Evolutionary conservation across 2,113 vertebrate species (phyloP), one percentile per base, ranked within the genome.

Genomic region (Rhipidura dahli): DNA sequence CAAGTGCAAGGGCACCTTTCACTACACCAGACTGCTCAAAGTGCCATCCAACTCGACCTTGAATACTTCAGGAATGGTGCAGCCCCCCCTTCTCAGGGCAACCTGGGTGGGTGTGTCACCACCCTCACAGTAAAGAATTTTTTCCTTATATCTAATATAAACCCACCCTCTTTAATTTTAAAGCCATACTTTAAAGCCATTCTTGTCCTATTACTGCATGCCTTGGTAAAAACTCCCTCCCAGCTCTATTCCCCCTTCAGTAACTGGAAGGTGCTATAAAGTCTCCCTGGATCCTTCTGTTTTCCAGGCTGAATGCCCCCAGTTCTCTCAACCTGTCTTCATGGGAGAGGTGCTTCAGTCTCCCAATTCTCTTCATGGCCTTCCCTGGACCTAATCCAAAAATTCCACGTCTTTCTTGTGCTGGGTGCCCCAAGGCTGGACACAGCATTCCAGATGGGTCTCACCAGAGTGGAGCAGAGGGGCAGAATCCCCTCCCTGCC

Each of bases 81-180:
- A 10, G 31, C 18, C 30, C 49, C 11, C 1, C 0, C 6, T 51
- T 27, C 47, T 47, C 0, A 0, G 13, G n/a, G 7, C 26, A 90
- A 22, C 15, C 31, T 49, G 12, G 16, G 22, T 13, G n/a, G 27
- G 17, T 35, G 7, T 27, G 30, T 40, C 4, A 8, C 12, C 15
- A 27, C 11, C 3, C 5, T 53, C 30, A 47, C 14, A 47, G 24
- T 9, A 31, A 53, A 61, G 14, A 75, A 21, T 39, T 39, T 61
- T 51, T 40, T 54, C n/a, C 17, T 61, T 35, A 5, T 13, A 49
- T 19, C n/a, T 61, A 42, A 40, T 54, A 26, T 40, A 83, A 69
- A 40, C n/a, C 18, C 8, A 15, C 1, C 10, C 26, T 54, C n/a
- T 39, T 49, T 42, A 26, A 26, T 2, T 35, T 69, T 22, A 53